These are phyloP conservation scores for Brachionichthys hirsutus DNA, from an alignment of 2,113 vertebrate genomes.

Conservation along the genomic window DNA sequence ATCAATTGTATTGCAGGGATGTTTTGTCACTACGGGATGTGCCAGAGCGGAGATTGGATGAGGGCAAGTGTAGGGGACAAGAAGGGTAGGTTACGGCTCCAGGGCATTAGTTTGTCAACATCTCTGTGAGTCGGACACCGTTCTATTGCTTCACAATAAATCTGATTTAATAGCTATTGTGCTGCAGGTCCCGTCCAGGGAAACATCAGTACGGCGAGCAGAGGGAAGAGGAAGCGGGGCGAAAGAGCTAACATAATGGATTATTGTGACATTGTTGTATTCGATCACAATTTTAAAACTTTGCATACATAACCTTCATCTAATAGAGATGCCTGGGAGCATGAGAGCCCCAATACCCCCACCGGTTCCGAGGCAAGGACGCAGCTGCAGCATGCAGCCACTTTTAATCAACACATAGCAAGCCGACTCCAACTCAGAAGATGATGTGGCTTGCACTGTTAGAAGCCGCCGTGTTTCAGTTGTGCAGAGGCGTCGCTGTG, in stretches of 20 bases:
- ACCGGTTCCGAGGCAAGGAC: slow-evolving; percentile 44
- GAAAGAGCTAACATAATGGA: slow-evolving; percentile 52
- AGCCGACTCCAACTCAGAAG: slow-evolving; percentile 40
- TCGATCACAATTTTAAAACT: slow-evolving; percentile 79
- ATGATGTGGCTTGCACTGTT: slow-evolving; percentile 39
- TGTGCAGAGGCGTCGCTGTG: slow-evolving; percentile 24
- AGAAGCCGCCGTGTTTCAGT: slow-evolving; percentile 25
- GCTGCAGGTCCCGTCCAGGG: slow-evolving; percentile 46
- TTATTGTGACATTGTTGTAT: slow-evolving; percentile 71
- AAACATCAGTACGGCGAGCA: background rate
- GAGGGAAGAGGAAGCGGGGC: background rate
- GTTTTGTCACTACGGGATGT: slow-evolving; percentile 51
- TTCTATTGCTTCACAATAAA: slow-evolving; percentile 72
- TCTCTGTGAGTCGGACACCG: slow-evolving; percentile 57
- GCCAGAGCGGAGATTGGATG: slow-evolving; percentile 35
- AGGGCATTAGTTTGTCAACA: slow-evolving; percentile 42
- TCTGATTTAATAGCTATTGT: slow-evolving; percentile 75
- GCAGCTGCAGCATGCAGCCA: slow-evolving; percentile 62
- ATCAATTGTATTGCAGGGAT: slow-evolving; percentile 62
- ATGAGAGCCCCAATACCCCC: slow-evolving; percentile 16
- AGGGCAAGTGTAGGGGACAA: slow-evolving; percentile 13
- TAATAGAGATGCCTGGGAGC: slow-evolving; percentile 71
- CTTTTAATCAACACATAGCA: slow-evolving; percentile 60
- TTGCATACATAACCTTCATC: slow-evolving; percentile 66
- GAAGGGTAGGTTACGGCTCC: background rate